Evolutionary conservation across 2,113 vertebrate species (phyloP), one percentile per base, ranked within the genome.

Genomic region (cattle (Bos taurus)): DNA sequence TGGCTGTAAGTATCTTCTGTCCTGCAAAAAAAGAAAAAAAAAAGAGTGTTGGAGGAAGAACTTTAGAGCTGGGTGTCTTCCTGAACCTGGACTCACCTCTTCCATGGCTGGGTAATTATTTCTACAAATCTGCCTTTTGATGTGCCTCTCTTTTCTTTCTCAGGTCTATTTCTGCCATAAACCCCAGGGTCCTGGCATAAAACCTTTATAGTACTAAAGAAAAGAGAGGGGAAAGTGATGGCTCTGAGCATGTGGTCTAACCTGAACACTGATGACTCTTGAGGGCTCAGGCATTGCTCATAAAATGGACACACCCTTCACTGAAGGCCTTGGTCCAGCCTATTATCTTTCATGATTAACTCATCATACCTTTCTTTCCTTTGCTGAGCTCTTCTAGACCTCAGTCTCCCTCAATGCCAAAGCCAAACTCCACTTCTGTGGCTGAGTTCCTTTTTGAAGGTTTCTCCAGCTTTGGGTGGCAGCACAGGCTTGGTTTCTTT

Each of bases 401-500:
- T 80, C 43, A 14, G 28, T 2, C 6, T 83, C 4, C 23, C 57
- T 91, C 86, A 4, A 28, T 93, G 91, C 23, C 46, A 87, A 95
- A 46, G 23, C 13, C 52, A 33, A 98, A 98, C 28, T 95, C 80
- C 15, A 97, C 96, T 9, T 48, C 40, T 48, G 40, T 98, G 84
- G 84, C 46, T 8, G 80, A 96, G 9, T 97, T 98, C 54, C 87
- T 95, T 26, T 98, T 98, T 50, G 97, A 98, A 96, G 96, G 95
- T 9, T 97, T 98, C 74, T 97, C 97, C 26, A 92, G n/a, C 40
- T 98, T 97, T 64, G 81, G 33, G 60, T 56, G 93, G 96, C 83
- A 92, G 6, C 87, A 96, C 80, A 96, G 89, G 74, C 88, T 98
- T 43, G 13, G 86, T 21, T 91, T 98, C 14, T 97, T 98, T 64